Base-by-base conservation (phyloP, 2,797 vertebrate species). In the Phrynocephalus vlangalii region DNA sequence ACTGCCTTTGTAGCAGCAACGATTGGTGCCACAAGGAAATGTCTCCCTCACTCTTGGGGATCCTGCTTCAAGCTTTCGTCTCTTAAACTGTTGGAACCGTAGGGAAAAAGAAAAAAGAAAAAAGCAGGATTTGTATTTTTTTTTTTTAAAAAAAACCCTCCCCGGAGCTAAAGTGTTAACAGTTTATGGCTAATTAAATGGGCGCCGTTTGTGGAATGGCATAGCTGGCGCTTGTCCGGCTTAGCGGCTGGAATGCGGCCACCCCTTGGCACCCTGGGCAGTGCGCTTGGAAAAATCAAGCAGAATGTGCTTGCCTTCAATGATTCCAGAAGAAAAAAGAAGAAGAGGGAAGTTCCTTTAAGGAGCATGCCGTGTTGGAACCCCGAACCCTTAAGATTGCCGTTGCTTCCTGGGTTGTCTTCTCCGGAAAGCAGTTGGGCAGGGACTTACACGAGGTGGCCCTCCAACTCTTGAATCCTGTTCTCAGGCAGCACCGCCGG, bases 21-120 rank as follows among this genome's bases (percentile, higher is more conserved):
- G 71, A 33, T 16, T 30, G 18, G 71, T 33, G 71, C 5, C n/a
- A 72, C 26, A 33, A 44, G 81, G 82, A 66, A 28, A 20, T 13
- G 0, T 10, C 2, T 24, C 9, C 30, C 56, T 63, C 88, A 85
- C 90, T 86, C 84, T 44, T 60, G 90, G 33, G 33, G 76, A 44
- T 82, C 84, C 90, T 86, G 90, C 60, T 91, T 87, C 28, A 90
- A 87, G 85, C 79, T 91, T 48, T 90, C 86, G 9, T 75, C 63
- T 91, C 86, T 84, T 93, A 73, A 92, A 91, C 79, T n/a, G 75
- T 60, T 89, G 85, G 93, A 93, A 81, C 1, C 11, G 89, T 86
- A 91, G 83, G 87, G 91, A 92, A 91, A 91, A 81, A 94, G 91
- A 86, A 5, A 5, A 44, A 44, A 44, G 5, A 5, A 44, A 44